Evolutionary conservation across 2,888 invertebrate species (phyloP).

Genomic region (Dasysyrphus tricinctus): DNA sequence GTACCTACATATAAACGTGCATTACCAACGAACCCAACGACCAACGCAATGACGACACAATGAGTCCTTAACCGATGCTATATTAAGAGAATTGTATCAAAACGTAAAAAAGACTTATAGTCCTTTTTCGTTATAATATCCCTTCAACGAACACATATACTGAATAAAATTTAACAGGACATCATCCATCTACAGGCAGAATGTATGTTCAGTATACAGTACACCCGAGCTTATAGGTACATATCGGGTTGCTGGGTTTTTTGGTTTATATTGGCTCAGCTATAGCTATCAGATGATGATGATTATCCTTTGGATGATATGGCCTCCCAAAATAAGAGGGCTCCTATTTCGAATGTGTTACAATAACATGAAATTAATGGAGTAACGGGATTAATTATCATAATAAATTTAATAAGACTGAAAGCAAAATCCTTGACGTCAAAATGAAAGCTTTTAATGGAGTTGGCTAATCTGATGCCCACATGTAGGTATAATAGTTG

Average conservation of each 20-base stretch:
- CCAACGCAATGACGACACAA: slow-evolving; percentile 14
- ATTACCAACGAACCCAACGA: too few relatives aligned
- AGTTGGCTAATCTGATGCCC: neutral
- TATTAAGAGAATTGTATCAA: slow-evolving; percentile 44
- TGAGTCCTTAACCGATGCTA: slow-evolving; percentile 49
- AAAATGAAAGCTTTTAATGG: slow-evolving; percentile 47
- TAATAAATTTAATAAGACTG: slow-evolving; percentile 69
- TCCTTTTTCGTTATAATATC: slow-evolving; percentile 44
- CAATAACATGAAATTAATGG: slow-evolving; percentile 60
- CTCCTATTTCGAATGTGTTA: slow-evolving; percentile 63
- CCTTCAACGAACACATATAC: neutral
- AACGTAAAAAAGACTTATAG: slow-evolving; percentile 52
- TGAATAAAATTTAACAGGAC: slow-evolving; percentile 2
- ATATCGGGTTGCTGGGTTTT: slow-evolving; percentile 34
- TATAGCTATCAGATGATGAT: neutral
- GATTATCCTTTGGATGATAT: slow-evolving; percentile 26
- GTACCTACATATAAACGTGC: slow-evolving; percentile 1
- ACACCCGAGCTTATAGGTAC: too few relatives aligned
- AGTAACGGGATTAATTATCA: slow-evolving; percentile 69
- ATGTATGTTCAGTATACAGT: neutral
- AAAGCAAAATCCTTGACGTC: slow-evolving; percentile 56
- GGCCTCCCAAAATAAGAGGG: slow-evolving; percentile 25
- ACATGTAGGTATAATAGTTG: too few relatives aligned
- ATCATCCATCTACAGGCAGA: neutral
- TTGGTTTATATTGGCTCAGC: slow-evolving; percentile 3